These are phyloP conservation scores for Euproctis similis DNA, from an alignment of 2,888 invertebrate genomes.

Conservation along the genomic window DNA sequence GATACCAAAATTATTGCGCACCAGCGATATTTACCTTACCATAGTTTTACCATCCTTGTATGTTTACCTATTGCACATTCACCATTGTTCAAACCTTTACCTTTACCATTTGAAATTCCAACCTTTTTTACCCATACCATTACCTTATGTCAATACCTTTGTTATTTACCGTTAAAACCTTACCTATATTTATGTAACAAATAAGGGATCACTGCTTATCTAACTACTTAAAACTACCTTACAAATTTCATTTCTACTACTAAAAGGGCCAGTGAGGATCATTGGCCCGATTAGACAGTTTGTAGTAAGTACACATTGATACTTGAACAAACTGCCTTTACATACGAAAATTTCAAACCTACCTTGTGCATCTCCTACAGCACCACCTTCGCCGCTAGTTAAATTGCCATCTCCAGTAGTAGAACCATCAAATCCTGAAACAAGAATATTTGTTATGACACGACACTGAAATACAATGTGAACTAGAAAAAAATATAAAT, in stretches of 20 bases:
- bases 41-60: no score
- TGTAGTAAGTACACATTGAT: slow-evolving; percentile 5
- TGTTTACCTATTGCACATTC: no score
- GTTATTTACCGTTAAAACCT: no score
- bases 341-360: slow-evolving; percentile 52
- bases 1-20: no score
- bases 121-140: neutral
- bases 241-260: slow-evolving; percentile 64
- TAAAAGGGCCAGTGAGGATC: slow-evolving; percentile 30
- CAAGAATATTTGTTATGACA: slow-evolving; percentile 1
- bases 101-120: neutral
- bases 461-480: no score
- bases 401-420: slow-evolving; percentile 69
- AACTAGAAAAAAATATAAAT: no score
- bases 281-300: slow-evolving; percentile 19
- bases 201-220: slow-evolving; percentile 5
- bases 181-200: slow-evolving; percentile 13
- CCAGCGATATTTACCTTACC: no score
- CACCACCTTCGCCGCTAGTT: slow-evolving; percentile 69
- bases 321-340: slow-evolving; percentile 21
- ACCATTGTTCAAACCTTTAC: neutral
- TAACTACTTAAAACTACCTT: slow-evolving; percentile 33
- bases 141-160: slow-evolving; percentile 5
- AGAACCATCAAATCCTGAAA: slow-evolving; percentile 68
- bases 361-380: slow-evolving; percentile 76